These are phyloP conservation scores for Rhynchomys soricoides DNA, from an alignment of 2,113 vertebrate genomes.

Conservation along the genomic window DNA sequence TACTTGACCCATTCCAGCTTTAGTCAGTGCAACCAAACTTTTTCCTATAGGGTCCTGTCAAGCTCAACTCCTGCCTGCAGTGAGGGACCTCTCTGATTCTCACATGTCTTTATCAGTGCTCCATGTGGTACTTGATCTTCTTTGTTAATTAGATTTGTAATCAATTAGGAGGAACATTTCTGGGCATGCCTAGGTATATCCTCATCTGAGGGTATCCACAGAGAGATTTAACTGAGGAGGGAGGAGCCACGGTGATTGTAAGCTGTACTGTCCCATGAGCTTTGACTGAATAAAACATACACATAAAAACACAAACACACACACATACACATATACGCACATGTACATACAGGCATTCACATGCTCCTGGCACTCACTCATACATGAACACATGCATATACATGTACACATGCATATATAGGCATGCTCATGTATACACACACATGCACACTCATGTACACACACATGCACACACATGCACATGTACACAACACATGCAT, in stretches of 20 bases:
- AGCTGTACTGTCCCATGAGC: neutral
- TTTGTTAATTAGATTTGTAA: neutral
- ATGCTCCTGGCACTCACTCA: neutral
- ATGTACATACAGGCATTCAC: neutral
- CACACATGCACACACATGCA: too few species aligned
- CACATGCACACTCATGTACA: neutral
- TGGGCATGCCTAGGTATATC: neutral
- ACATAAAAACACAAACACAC: neutral
- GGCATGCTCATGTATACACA: too few species aligned
- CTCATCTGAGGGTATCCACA: neutral
- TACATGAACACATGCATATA: too few species aligned
- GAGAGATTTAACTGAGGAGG: neutral
- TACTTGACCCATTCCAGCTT: neutral
- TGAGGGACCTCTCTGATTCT: neutral
- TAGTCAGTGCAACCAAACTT: neutral
- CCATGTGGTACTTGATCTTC: neutral
- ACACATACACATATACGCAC: neutral
- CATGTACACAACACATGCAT: too few species aligned
- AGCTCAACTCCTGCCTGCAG: neutral
- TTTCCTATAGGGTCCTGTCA: neutral
- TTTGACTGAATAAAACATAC: neutral
- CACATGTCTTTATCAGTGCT: neutral
- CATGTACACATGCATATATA: neutral
- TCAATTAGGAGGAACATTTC: neutral
- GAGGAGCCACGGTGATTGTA: neutral